A percentile compares a stretch with the other conserved stretches of the same genome.
Conservation (phyloP, 2,888 invertebrate genomes). For the Campopleginae sp. region DNA sequence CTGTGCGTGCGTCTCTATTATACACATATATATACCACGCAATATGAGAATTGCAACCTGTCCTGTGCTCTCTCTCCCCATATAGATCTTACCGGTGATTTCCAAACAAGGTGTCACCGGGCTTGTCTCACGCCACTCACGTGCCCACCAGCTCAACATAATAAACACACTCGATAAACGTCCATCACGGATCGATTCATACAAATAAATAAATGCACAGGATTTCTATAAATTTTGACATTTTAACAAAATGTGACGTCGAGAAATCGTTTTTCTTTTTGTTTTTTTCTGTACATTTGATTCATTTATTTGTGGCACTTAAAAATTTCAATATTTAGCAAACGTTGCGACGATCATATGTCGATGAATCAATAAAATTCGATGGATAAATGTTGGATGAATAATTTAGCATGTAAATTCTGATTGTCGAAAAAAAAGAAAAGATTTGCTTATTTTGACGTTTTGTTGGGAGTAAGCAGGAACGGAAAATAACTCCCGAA, state of each 20-base stretch:
- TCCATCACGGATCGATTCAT: slow-evolving; percentile 5
- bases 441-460: background rate
- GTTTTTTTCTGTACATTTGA: too few relatives aligned
- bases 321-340: too few relatives aligned
- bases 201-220: background rate
- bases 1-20: background rate
- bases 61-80: slow-evolving; percentile 72
- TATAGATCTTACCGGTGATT: slow-evolving; percentile 69
- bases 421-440: background rate
- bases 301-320: too few relatives aligned
- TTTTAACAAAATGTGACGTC: background rate
- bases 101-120: slow-evolving; percentile 78
- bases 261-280: too few relatives aligned
- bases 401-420: too few relatives aligned
- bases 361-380: too few relatives aligned
- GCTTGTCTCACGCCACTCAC: slow-evolving; percentile 47
- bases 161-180: slow-evolving; percentile 1
- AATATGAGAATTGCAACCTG: slow-evolving; percentile 63
- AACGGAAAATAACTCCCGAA: background rate
- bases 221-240: background rate
- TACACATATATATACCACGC: background rate
- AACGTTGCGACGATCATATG: too few relatives aligned
- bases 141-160: slow-evolving; percentile 28
- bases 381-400: too few relatives aligned
- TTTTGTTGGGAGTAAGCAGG: background rate